phyloP scores from a whole-genome alignment of 2,888 invertebrate species.

The Xestia ashworthii region DNA sequence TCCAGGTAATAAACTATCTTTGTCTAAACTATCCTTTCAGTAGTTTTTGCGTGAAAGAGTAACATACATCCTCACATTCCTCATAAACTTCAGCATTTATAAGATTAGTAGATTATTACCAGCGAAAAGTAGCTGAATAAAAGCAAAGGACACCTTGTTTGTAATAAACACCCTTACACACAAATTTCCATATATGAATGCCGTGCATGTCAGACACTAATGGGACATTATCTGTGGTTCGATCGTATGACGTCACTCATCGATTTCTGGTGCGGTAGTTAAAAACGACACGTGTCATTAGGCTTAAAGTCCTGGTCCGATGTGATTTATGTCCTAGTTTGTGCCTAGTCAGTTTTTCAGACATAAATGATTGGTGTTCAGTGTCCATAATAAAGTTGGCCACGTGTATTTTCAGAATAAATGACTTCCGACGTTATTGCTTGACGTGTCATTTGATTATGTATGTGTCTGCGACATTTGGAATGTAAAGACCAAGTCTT shows the following conservation, averaged over 20 bases:
- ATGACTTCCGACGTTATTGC: neutral
- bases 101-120: neutral
- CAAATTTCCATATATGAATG: constrained; percentile 42
- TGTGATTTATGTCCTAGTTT: constrained; percentile 34
- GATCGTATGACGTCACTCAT: constrained; percentile 55
- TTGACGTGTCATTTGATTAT: neutral
- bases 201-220: constrained; percentile 46
- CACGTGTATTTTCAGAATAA: neutral
- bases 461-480: neutral
- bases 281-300: constrained; percentile 33
- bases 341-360: constrained; percentile 8
- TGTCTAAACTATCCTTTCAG: too few relatives aligned
- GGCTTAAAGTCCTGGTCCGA: neutral
- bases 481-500: neutral
- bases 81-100: too few relatives aligned
- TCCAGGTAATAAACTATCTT: too few relatives aligned
- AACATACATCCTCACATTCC: too few relatives aligned
- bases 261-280: constrained; percentile 29
- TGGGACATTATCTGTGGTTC: constrained; percentile 43
- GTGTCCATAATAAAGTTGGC: neutral
- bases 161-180: neutral
- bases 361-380: constrained; percentile 11
- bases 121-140: neutral
- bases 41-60: too few relatives aligned
- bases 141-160: neutral